Conservation (phyloP, 2,797 vertebrate species). For the Pteropus rufus region DNA sequence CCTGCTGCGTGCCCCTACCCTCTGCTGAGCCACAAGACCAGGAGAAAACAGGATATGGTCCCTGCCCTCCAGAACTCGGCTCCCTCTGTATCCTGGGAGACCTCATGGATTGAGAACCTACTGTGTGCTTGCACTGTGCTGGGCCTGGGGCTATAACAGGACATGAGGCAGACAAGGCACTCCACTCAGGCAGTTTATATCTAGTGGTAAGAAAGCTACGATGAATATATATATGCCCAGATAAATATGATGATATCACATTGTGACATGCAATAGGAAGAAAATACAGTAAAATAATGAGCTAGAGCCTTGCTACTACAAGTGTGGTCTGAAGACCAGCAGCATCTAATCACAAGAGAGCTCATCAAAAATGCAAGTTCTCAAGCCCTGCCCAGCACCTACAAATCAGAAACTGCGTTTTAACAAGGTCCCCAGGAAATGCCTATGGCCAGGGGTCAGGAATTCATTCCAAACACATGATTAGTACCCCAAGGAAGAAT, state of each 20-base stretch:
- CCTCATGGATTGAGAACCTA: background rate
- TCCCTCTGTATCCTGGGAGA: background rate
- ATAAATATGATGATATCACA: background rate
- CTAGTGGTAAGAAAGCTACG: background rate
- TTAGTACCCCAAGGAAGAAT: background rate
- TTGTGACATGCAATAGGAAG: background rate
- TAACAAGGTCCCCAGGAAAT: background rate
- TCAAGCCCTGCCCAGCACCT: background rate
- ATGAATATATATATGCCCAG: background rate
- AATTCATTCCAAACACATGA: background rate
- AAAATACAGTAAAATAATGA: background rate
- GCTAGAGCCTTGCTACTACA: background rate
- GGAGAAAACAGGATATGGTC: background rate
- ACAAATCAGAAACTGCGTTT: background rate
- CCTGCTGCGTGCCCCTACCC: background rate
- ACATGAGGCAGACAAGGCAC: background rate
- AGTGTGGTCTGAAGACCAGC: background rate
- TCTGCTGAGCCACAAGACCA: background rate
- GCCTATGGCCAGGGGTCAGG: background rate
- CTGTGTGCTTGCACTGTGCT: background rate
- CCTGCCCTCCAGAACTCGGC: background rate
- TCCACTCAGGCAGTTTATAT: background rate
- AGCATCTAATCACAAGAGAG: background rate
- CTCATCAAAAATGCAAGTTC: background rate
- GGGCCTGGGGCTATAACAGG: background rate